Conservation (phyloP, 2,888 invertebrate species). For the Omphaloscelis lunosa region DNA sequence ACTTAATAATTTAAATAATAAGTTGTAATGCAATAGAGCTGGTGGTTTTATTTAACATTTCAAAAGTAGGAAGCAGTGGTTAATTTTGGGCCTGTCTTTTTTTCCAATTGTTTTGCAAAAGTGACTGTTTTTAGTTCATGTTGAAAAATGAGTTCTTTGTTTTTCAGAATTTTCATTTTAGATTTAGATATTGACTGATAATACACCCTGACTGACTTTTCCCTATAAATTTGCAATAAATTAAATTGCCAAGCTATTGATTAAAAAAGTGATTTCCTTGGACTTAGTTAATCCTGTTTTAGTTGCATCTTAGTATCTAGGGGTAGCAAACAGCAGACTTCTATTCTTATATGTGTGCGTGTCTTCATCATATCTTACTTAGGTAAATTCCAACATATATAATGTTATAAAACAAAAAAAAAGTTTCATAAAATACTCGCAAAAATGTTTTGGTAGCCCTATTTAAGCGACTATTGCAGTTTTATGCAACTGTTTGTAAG, state of each 20-base stretch:
- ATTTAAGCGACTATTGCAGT: conserved; percentile 66
- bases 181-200: not conserved
- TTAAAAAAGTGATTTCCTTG: not conserved
- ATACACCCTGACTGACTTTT: not conserved
- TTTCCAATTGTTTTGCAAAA: not conserved
- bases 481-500: conserved; percentile 79
- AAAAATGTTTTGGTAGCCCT: conserved; percentile 53
- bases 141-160: not conserved
- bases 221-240: not conserved
- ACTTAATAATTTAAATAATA: not conserved
- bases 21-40: not conserved
- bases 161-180: not conserved
- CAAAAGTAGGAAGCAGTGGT: not conserved
- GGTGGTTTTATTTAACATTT: not conserved
- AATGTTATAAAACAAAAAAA: not conserved
- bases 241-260: not conserved
- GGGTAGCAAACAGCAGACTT: not conserved
- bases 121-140: not conserved
- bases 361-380: not conserved
- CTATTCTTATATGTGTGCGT: not conserved
- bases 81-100: not conserved
- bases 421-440: not conserved
- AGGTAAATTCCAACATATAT: not conserved
- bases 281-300: not conserved
- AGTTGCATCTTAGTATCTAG: not conserved